A percentile compares a stretch with the other conserved stretches of the same genome.
Conservation (phyloP, 2,797 vertebrate species). For the Clarias pachynema region DNA sequence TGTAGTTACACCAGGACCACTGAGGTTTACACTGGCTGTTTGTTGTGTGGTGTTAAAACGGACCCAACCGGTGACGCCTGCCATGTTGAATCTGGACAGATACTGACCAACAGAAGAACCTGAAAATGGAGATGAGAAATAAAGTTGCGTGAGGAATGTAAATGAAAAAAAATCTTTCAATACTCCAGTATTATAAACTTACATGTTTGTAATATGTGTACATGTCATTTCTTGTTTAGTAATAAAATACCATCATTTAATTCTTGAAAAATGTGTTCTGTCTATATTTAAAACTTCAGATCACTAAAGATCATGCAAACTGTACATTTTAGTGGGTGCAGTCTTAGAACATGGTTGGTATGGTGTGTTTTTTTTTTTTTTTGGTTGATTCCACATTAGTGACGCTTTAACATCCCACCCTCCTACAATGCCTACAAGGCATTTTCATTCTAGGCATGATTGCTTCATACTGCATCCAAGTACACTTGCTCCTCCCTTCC, state of each 20-base stretch:
- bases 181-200: background rate
- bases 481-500: no score
- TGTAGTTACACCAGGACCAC: slow-evolving; percentile 58
- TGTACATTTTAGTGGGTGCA: background rate
- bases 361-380: background rate
- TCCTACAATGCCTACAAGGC: background rate
- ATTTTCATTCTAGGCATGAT: no score
- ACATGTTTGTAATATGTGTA: background rate
- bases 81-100: slow-evolving; percentile 75
- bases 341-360: slow-evolving; percentile 2
- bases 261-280: no score
- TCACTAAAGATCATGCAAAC: background rate
- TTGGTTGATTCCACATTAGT: background rate
- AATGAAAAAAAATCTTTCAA: slow-evolving; percentile 16
- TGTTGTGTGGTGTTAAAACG: slow-evolving; percentile 63
- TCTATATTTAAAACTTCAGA: background rate
- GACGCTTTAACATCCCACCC: background rate
- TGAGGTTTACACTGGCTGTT: slow-evolving; percentile 63
- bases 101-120: slow-evolving; percentile 63
- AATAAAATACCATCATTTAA: background rate
- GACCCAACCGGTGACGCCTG: slow-evolving; percentile 72
- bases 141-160: background rate
- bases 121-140: slow-evolving; percentile 42
- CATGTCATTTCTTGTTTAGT: background rate
- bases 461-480: no score